These are phyloP conservation scores for Hesperia comma DNA, from an alignment of 2,888 invertebrate species.

Conservation along the genomic window DNA sequence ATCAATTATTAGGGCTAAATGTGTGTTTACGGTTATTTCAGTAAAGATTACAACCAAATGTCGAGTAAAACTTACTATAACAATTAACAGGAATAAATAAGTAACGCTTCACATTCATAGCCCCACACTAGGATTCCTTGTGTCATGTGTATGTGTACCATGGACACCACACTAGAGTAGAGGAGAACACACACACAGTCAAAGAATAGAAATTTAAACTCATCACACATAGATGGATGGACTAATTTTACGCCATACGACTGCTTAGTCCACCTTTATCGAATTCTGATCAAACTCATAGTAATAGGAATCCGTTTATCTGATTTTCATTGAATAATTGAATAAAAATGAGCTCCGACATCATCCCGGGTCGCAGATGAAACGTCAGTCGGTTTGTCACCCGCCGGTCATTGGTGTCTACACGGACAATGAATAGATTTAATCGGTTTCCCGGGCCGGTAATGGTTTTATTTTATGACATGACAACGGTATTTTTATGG, in stretches of 20 bases:
- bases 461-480: slow-evolving; percentile 40
- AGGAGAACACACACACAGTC: no score
- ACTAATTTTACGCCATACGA: neutral
- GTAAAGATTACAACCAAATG: no score
- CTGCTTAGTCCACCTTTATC: neutral
- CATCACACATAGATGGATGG: no score
- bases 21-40: no score
- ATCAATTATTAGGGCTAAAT: no score
- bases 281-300: slow-evolving; percentile 12
- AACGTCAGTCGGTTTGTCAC: slow-evolving; percentile 30
- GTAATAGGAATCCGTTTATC: neutral
- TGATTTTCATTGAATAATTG: slow-evolving; percentile 9
- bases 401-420: slow-evolving; percentile 47
- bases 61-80: no score
- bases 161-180: no score
- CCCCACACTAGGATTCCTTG: no score
- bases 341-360: slow-evolving; percentile 3
- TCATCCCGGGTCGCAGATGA: slow-evolving; percentile 20
- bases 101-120: no score
- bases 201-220: no score
- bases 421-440: slow-evolving; percentile 52
- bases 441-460: slow-evolving; percentile 49
- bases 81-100: no score
- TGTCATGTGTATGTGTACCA: no score
- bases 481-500: slow-evolving; percentile 29